phyloP scores from a whole-genome alignment of 2,113 vertebrate genomes.

The Eleginops maclovinus region DNA sequence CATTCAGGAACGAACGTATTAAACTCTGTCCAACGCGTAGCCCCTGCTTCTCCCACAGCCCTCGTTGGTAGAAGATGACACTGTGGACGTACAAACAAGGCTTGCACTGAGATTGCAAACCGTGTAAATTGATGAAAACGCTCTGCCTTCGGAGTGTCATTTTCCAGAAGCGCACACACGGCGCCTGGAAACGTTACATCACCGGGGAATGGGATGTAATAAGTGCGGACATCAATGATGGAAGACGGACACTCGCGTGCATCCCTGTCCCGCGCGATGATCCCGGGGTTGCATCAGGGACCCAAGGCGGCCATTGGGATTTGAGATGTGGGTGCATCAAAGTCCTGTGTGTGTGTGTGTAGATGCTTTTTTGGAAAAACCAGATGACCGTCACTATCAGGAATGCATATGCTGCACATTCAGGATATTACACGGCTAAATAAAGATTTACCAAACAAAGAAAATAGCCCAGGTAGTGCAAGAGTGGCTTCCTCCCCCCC shows the following conservation, averaged over 20 bases:
- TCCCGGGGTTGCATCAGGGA: conserved; percentile 53
- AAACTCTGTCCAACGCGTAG: not conserved
- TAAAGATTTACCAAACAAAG: not conserved
- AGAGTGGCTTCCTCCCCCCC: conserved; percentile 47
- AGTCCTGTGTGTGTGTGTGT: conserved; percentile 19
- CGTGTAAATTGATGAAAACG: conserved; percentile 38
- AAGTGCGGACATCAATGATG: conserved; percentile 42
- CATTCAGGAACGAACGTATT: not conserved
- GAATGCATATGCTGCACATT: conserved; percentile 29
- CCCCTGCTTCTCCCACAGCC: not conserved
- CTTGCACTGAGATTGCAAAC: conserved; percentile 41
- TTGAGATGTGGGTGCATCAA: conserved; percentile 43
- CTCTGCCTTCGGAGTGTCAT: conserved; percentile 27
- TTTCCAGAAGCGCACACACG: conserved; percentile 29
- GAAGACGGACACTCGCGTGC: conserved; percentile 23
- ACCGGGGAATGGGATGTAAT: conserved; percentile 40
- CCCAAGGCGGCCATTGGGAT: conserved; percentile 23
- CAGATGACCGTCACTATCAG: not conserved
- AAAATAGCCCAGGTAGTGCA: conserved; percentile 59
- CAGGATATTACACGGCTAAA: conserved; percentile 7
- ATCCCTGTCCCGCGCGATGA: conserved; percentile 55
- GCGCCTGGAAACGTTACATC: conserved; percentile 50
- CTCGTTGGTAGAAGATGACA: not conserved
- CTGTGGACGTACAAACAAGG: conserved; percentile 2
- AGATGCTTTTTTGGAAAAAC: not conserved